A percentile compares a stretch with the other conserved stretches of the same genome.
These are phyloP conservation scores for Tachyglossus aculeatus DNA, from an alignment of 2,797 vertebrate genomes.

Conservation along the genomic window DNA sequence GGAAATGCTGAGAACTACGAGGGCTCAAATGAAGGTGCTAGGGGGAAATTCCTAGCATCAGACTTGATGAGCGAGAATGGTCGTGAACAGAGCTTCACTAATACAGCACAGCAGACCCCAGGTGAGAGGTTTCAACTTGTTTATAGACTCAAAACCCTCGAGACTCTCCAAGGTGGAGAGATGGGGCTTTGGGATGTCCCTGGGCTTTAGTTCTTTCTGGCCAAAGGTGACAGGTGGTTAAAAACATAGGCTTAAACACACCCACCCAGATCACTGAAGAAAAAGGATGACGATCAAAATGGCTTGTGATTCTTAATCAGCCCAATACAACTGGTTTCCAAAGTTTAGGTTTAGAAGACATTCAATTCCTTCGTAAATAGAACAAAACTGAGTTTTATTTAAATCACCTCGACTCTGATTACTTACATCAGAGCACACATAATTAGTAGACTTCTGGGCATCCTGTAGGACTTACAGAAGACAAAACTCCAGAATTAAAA, in stretches of 20 bases:
- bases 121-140: conserved; percentile 40
- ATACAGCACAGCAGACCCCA: conserved; percentile 29
- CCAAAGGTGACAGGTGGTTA: not conserved
- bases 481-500: no score
- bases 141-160: conserved; percentile 32
- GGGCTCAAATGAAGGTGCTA: no score
- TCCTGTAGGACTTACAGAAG: no score
- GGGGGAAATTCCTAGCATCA: no score
- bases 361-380: not conserved
- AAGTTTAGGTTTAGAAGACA: no score
- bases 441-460: not conserved
- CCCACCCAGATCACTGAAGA: not conserved
- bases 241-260: no score
- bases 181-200: conserved; percentile 2
- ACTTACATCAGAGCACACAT: not conserved
- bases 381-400: not conserved
- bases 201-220: not conserved
- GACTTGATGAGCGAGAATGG: no score
- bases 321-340: no score
- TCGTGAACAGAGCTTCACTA: no score
- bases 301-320: no score
- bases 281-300: not conserved
- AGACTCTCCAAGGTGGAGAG: not conserved
- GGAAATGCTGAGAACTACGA: no score
- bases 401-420: not conserved